phyloP scores from a whole-genome alignment of 2,888 invertebrate genomes.

The Chrysolina haemoptera region DNA sequence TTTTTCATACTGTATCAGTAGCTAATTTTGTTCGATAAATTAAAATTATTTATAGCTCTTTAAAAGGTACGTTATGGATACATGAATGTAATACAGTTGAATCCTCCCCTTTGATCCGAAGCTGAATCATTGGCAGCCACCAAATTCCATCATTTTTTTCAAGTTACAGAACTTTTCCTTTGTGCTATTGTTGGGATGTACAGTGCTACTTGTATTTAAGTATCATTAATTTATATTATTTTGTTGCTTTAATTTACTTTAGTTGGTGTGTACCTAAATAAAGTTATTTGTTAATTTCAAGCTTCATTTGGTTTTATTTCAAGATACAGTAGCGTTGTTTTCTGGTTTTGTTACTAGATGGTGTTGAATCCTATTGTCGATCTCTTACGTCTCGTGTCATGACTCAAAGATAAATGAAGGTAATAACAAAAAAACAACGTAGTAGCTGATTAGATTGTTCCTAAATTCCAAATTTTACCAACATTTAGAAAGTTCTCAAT shows the following conservation, averaged over 20 bases:
- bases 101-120: conserved; percentile 2
- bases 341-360: conserved; percentile 2
- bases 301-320: conserved; percentile 45
- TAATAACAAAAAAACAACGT: neutral
- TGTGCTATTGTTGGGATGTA: conserved; percentile 56
- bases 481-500: neutral
- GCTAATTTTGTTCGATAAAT: neutral
- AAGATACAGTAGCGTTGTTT: conserved; percentile 2
- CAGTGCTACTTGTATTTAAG: conserved; percentile 61
- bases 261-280: conserved; percentile 62
- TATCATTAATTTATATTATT: conserved; percentile 63
- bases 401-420: neutral
- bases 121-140: conserved; percentile 32
- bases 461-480: neutral
- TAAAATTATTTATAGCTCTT: neutral
- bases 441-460: neutral
- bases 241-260: conserved; percentile 62
- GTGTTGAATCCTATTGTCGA: neutral
- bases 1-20: conserved; percentile 6
- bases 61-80: neutral
- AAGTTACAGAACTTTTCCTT: conserved; percentile 44
- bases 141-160: conserved; percentile 44
- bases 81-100: conserved; percentile 15
- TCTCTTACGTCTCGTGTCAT: neutral
- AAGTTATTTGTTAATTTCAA: conserved; percentile 56